These are phyloP conservation scores for Calosoma granatense DNA, from an alignment of 1,140 invertebrate species.

Conservation along the genomic window DNA sequence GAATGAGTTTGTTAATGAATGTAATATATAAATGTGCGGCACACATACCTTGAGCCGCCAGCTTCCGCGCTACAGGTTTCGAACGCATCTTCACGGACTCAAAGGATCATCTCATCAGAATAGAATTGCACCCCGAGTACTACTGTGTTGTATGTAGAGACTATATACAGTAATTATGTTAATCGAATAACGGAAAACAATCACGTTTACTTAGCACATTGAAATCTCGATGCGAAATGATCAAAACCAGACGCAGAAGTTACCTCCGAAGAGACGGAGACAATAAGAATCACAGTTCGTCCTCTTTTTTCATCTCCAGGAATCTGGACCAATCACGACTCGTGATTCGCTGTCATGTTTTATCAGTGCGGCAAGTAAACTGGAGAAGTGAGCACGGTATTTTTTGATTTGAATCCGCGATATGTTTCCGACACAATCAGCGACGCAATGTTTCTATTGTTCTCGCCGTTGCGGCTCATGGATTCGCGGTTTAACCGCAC, in stretches of 20 bases:
- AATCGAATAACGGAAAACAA: background rate
- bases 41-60: conserved; percentile 40
- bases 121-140: no score
- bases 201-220: background rate
- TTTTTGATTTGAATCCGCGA: conserved; percentile 25
- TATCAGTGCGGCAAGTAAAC: conserved; percentile 30
- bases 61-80: conserved; percentile 42
- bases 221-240: background rate
- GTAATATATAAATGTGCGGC: background rate
- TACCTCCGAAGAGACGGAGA: no score
- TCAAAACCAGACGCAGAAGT: background rate
- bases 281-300: conserved; percentile 21
- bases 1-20: no score
- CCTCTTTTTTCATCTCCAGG: conserved; percentile 16
- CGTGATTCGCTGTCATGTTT: conserved; percentile 32
- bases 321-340: conserved; percentile 25
- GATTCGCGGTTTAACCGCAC: background rate
- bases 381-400: conserved; percentile 21
- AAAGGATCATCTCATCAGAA: background rate
- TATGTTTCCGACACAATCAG: conserved; percentile 8
- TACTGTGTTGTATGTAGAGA: no score
- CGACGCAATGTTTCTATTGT: background rate
- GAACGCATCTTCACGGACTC: conserved; percentile 35
- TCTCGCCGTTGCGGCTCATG: background rate
- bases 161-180: no score